These are phyloP conservation scores for Atherinosoma microstoma DNA, from an alignment of 2,797 vertebrate species.

Conservation along the genomic window DNA sequence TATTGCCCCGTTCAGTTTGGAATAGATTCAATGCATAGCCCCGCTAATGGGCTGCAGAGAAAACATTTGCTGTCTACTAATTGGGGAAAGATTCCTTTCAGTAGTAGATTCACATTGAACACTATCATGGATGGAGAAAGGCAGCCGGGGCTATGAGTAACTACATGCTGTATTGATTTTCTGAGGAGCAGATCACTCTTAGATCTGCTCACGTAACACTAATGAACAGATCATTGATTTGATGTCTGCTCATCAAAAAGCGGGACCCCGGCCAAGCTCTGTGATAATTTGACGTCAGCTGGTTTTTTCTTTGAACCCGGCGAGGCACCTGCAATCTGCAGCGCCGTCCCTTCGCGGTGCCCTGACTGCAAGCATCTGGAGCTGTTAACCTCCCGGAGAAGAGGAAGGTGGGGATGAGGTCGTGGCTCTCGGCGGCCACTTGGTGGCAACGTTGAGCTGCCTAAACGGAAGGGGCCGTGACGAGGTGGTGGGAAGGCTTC, in stretches of 20 bases:
- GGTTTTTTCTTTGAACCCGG: constrained; percentile 49
- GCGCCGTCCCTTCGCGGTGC: constrained; percentile 33
- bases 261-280: constrained; percentile 30
- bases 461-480: background rate
- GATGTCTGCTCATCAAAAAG: constrained; percentile 60
- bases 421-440: constrained; percentile 30
- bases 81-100: constrained; percentile 37
- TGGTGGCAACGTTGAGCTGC: constrained; percentile 70
- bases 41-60: constrained; percentile 27
- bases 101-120: constrained; percentile 38
- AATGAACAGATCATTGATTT: constrained; percentile 72
- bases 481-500: constrained; percentile 34
- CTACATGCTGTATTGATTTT: constrained; percentile 53
- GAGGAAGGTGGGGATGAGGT: background rate
- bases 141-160: constrained; percentile 51
- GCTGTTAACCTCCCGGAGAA: constrained; percentile 33
- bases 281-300: constrained; percentile 40
- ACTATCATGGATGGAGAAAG: constrained; percentile 41
- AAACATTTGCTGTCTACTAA: constrained; percentile 39
- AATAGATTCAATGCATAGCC: constrained; percentile 18
- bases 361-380: constrained; percentile 59
- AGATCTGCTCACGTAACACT: constrained; percentile 61
- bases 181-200: constrained; percentile 54
- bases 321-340: constrained; percentile 46
- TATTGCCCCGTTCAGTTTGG: constrained; percentile 29